These are phyloP conservation scores for Madoqua kirkii DNA, from an alignment of 2,113 vertebrate genomes.

Conservation along the genomic window DNA sequence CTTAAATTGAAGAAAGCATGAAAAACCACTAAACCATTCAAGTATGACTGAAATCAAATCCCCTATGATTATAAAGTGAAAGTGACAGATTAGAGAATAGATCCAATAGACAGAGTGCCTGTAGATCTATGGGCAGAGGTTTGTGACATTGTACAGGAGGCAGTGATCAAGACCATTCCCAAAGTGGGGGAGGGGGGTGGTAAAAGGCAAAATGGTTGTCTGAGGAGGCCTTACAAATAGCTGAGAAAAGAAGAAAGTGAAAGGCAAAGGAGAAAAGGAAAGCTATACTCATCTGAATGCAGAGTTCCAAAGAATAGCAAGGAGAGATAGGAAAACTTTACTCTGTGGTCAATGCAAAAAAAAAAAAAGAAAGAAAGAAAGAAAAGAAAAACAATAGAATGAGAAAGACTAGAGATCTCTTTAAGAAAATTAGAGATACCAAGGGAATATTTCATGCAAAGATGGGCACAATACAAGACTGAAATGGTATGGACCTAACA, in stretches of 20 bases:
- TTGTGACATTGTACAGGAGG: neutral
- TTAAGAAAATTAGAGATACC: neutral
- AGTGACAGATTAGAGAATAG: neutral
- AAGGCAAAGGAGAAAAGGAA: neutral
- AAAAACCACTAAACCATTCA: neutral
- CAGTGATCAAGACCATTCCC: neutral
- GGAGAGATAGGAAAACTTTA: neutral
- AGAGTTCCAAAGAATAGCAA: neutral
- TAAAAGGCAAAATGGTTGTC: neutral
- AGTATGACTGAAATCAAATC: neutral
- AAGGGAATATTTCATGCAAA: neutral
- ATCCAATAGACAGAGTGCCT: neutral
- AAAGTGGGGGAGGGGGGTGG: neutral
- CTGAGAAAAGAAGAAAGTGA: neutral
- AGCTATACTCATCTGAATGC: neutral
- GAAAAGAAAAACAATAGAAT: neutral
- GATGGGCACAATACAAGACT: neutral
- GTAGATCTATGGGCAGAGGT: neutral
- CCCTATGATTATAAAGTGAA: neutral
- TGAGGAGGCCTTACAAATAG: neutral
- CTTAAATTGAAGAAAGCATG: neutral
- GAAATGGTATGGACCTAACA: neutral
- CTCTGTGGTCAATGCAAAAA: neutral
- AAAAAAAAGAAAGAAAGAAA: neutral
- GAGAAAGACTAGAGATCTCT: neutral